These are phyloP conservation scores for Nylanderia fulva DNA, from an alignment of 1,140 invertebrate genomes.

Conservation along the genomic window DNA sequence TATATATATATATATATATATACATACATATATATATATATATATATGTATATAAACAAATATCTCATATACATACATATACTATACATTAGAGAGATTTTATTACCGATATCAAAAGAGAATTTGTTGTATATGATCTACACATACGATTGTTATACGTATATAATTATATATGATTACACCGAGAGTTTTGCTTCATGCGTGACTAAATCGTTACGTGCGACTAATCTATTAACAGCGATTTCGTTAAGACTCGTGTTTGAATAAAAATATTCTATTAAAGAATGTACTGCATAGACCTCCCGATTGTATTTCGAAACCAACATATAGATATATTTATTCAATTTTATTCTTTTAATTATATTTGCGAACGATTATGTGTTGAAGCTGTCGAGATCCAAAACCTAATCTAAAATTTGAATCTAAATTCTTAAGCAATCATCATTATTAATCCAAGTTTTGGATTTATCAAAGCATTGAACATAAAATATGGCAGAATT, in stretches of 20 bases:
- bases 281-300: conserved; percentile 19
- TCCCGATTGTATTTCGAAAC: conserved; percentile 25
- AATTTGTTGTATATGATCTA: conserved; percentile 51
- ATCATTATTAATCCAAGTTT: background rate
- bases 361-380: background rate
- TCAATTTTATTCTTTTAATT: background rate
- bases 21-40: conserved; percentile 4
- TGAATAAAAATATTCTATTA: conserved; percentile 59
- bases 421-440: background rate
- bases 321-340: background rate
- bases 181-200: conserved; percentile 49
- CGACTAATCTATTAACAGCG: conserved; percentile 56
- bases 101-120: conserved; percentile 42
- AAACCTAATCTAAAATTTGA: background rate
- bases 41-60: background rate
- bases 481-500: background rate
- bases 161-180: conserved; percentile 53
- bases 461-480: background rate
- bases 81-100: conserved; percentile 42
- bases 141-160: conserved; percentile 54
- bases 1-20: conserved; percentile 11
- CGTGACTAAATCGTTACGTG: conserved; percentile 33
- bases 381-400: background rate
- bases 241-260: conserved; percentile 59
- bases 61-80: conserved; percentile 19